Evolutionary conservation across 2,113 vertebrate species (phyloP).

Genomic region (Cololabis saira): DNA sequence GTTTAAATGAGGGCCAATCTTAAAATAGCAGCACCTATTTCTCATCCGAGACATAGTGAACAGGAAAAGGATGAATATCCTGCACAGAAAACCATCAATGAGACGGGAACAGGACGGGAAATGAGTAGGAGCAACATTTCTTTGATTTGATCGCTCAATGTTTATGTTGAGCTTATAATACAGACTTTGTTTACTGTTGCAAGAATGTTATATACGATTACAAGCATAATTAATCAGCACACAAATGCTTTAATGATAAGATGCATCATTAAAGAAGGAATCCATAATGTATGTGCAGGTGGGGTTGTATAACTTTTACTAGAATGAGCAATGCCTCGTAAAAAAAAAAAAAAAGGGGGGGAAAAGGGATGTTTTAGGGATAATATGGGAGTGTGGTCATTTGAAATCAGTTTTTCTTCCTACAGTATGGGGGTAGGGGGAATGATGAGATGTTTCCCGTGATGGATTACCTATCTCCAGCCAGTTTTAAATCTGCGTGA

Average conservation of each 20-base stretch:
- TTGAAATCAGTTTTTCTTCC: not conserved
- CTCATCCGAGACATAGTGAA: conserved; percentile 76
- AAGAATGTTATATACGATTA: too few species aligned
- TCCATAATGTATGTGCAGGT: too few species aligned
- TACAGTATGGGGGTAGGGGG: not conserved
- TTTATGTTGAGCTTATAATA: too few species aligned
- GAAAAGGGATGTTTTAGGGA: not conserved
- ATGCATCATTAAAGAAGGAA: too few species aligned
- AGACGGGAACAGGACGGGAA: not conserved
- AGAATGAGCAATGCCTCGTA: too few species aligned
- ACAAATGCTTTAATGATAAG: too few species aligned
- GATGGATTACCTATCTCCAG: conserved; percentile 24
- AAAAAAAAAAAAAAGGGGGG: not conserved
- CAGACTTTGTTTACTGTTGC: too few species aligned
- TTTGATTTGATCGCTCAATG: not conserved
- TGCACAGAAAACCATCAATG: conserved; percentile 45
- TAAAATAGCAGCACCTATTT: conserved; percentile 80
- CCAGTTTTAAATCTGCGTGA: conserved; percentile 11
- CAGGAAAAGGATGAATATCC: conserved; percentile 69
- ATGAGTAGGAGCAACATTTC: not conserved
- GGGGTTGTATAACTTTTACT: too few species aligned
- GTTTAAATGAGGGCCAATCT: conserved; percentile 72
- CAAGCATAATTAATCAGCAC: too few species aligned
- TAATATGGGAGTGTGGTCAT: not conserved
- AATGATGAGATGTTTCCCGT: conserved; percentile 11